phyloP scores from a whole-genome alignment of 2,888 invertebrate species.

The Gryllus longicercus region DNA sequence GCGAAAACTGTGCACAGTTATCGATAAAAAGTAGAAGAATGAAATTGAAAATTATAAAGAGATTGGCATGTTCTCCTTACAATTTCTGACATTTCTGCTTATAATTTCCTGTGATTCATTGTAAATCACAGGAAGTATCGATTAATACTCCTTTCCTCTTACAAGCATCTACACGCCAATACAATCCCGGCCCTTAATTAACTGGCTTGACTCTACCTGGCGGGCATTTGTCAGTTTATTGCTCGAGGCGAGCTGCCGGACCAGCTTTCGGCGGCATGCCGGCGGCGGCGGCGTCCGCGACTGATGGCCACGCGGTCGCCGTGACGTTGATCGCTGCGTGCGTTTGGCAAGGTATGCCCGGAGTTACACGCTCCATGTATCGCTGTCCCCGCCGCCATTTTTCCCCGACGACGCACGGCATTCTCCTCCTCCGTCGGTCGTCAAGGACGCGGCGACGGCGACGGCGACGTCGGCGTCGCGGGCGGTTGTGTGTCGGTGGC shows the following conservation, averaged over 20 bases:
- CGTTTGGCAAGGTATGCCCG: neutral
- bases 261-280: neutral
- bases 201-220: neutral
- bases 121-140: no score
- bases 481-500: no score
- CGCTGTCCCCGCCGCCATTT: neutral
- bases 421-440: neutral
- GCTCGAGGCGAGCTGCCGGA: neutral
- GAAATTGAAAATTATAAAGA: no score
- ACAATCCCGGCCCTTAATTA: no score
- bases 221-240: neutral
- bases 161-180: no score
- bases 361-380: neutral
- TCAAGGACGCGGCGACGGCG: neutral
- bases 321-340: neutral
- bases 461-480: neutral
- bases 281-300: neutral
- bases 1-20: no score
- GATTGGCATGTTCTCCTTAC: no score
- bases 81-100: no score
- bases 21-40: no score
- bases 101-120: no score
- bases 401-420: neutral
- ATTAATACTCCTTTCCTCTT: no score
- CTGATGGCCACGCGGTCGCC: neutral